Evolutionary conservation across 2,797 vertebrate genomes (phyloP), one percentile per base, ranked within the genome.

Genomic region (Coccyzus lansbergi): DNA sequence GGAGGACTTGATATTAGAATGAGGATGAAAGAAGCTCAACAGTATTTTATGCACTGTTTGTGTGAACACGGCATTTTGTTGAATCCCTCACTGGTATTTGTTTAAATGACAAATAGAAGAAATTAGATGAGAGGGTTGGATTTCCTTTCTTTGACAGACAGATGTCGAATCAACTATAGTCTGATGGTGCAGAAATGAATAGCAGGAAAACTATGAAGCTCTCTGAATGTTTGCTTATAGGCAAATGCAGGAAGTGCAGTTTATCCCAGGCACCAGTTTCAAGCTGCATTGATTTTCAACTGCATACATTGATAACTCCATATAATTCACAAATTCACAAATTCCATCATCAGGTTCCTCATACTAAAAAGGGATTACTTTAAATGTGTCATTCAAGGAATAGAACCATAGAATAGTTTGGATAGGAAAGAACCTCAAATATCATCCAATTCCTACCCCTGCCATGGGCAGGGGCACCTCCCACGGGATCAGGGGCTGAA

Each of bases 81-180:
- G 56, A 97, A 95, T 59, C 46, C 26, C 38, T 93, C 72, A 83
- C 64, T 92, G 90, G 33, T 96, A 93, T 59, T 84, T 95, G 78
- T 82, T 96, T 95, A 95, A 97, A 83, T 88, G 90, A 96, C 78
- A 91, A 97, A 87, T 48, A 86, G 52, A 83, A 92, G 78, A 96
- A 95, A 96, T 70, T 81, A 56, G 74, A 63, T 28, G 55, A 94
- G 40, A 94, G n/a, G 91, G 51, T 19, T 95, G 88, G 71, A 90
- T 65, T 83, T 96, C 69, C 59, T 65, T 83, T 88, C 69, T 88
- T 77, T 95, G 83, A 96, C 64, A 92, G 93, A 88, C 75, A 96
- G 79, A 88, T 91, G 81, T 64, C 92, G 49, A 94, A 90, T 93
- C 83, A 92, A 85, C 69, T 48, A 36, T 4, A 52, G 68, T 80